Percentiles rank a stretch among this genome's conserved stretches.
Conservation (phyloP, 92 coral and sea anemone species). For the Phymanthus crucifer region DNA sequence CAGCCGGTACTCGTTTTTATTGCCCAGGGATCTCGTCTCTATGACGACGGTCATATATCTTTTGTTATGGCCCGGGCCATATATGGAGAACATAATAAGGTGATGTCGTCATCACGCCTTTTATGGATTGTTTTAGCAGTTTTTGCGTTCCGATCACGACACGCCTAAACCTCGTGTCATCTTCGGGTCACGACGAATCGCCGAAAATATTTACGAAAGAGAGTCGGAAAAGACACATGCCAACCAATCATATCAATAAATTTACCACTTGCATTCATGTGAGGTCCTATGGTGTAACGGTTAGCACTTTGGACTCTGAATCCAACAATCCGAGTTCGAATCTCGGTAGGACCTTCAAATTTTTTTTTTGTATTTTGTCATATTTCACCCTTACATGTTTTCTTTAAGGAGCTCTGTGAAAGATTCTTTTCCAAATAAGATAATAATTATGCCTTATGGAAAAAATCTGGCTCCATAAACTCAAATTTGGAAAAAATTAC, state of each 20-base stretch:
- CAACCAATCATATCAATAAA: background rate
- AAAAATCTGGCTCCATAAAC: too few species aligned
- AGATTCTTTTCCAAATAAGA: too few species aligned
- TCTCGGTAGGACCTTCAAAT: conserved; percentile 92
- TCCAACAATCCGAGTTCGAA: conserved; percentile 99
- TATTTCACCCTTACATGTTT: background rate
- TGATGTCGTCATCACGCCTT: conserved; percentile 58
- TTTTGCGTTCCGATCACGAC: conserved; percentile 84
- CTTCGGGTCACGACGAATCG: conserved; percentile 71
- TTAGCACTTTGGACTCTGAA: conserved; percentile 99
- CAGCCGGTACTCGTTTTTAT: conserved; percentile 76
- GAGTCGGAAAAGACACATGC: conserved; percentile 7
- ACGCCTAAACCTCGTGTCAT: conserved; percentile 83
- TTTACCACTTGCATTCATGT: background rate
- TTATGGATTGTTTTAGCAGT: conserved; percentile 62
- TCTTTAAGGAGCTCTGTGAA: background rate
- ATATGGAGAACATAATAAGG: conserved; percentile 66
- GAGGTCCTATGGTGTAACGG: conserved; percentile 96
- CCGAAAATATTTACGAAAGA: conserved; percentile 42
- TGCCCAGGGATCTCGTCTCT: conserved; percentile 66
- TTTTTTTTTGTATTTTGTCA: conserved; percentile 3
- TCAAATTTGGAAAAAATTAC: background rate
- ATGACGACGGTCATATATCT: conserved; percentile 59
- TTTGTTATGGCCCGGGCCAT: conserved; percentile 66
- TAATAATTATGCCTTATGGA: too few species aligned